A percentile compares a stretch with the other conserved stretches of the same genome.
phyloP scores from a whole-genome alignment of 2,797 vertebrate genomes.

The Esox masquinongy region DNA sequence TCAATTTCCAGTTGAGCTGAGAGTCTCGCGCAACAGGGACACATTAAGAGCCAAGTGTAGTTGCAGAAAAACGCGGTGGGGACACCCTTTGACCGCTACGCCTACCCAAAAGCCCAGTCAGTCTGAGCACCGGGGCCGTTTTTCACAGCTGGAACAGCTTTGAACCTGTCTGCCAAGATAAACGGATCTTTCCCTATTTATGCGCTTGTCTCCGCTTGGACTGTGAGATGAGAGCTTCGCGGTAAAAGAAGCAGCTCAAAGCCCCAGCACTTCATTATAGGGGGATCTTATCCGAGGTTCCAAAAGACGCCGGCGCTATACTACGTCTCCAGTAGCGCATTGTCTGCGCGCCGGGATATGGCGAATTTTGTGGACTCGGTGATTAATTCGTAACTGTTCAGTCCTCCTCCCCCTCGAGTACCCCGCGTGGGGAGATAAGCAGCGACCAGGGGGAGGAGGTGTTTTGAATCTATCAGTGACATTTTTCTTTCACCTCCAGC shows the following conservation, averaged over 20 bases:
- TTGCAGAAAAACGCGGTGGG: constrained; percentile 70
- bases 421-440: constrained; percentile 44
- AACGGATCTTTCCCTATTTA: constrained; percentile 77
- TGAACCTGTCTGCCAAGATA: constrained; percentile 81
- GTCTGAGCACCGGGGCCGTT: constrained; percentile 66
- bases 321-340: constrained; percentile 70
- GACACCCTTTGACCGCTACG: constrained; percentile 81
- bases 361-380: constrained; percentile 74
- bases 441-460: constrained; percentile 40
- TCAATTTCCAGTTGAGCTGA: constrained; percentile 79
- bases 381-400: constrained; percentile 53
- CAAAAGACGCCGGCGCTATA: constrained; percentile 39
- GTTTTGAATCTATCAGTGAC: constrained; percentile 40
- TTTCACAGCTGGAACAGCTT: constrained; percentile 74
- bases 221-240: constrained; percentile 54
- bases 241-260: constrained; percentile 62
- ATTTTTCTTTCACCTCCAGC: constrained; percentile 41
- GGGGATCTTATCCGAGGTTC: constrained; percentile 9
- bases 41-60: constrained; percentile 64
- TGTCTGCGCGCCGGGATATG: constrained; percentile 80
- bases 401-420: constrained; percentile 68
- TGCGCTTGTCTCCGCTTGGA: constrained; percentile 62
- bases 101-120: constrained; percentile 58
- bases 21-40: constrained; percentile 68
- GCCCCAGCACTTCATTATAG: constrained; percentile 57